A percentile compares a stretch with the other conserved stretches of the same genome.
phyloP scores from a whole-genome alignment of 2,888 invertebrate genomes.

The Frankliniella intonsa region DNA sequence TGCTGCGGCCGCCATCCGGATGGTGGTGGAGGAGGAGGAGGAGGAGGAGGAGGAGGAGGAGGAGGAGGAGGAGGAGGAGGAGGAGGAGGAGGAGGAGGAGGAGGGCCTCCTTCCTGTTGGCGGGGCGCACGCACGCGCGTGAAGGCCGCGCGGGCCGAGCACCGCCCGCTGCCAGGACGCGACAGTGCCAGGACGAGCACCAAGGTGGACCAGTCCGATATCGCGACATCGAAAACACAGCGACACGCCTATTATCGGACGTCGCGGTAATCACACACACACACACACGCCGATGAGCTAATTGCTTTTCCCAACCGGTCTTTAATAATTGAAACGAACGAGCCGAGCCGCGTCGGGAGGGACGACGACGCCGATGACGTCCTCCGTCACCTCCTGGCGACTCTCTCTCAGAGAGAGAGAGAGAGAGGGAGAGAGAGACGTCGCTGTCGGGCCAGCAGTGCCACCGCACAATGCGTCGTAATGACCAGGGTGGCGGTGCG shows the following conservation, averaged over 20 bases:
- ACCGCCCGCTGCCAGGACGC: too few relatives aligned
- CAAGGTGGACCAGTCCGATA: constrained; percentile 21
- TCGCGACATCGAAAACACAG: constrained; percentile 24
- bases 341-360: not conserved
- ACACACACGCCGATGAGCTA: not conserved
- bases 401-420: too few relatives aligned
- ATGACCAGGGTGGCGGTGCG: constrained; percentile 4
- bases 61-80: too few relatives aligned
- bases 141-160: too few relatives aligned
- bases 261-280: not conserved
- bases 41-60: too few relatives aligned
- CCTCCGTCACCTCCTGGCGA: too few relatives aligned
- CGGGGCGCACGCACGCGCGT: too few relatives aligned
- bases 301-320: constrained; percentile 11
- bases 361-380: not conserved
- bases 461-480: constrained; percentile 16
- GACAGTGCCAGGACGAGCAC: not conserved
- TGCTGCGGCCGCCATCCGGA: too few relatives aligned
- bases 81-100: too few relatives aligned
- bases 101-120: too few relatives aligned
- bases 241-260: constrained; percentile 11
- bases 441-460: not conserved
- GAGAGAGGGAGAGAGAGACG: too few relatives aligned
- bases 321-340: constrained; percentile 6
- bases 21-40: too few relatives aligned